Conservation (phyloP, 2,888 invertebrate species). For the Chrysolina oricalcia region DNA sequence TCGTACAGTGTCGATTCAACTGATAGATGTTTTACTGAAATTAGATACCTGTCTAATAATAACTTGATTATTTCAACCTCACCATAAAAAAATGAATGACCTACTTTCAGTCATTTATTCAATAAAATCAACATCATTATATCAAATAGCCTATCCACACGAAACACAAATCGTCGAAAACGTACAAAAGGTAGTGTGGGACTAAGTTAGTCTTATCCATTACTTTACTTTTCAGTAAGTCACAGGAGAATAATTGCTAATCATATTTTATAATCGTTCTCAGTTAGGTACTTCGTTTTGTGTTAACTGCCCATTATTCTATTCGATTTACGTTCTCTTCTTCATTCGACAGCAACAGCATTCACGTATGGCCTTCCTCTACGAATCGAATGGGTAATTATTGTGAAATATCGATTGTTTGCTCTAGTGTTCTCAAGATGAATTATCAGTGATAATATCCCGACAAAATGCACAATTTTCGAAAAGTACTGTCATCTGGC, state of each 20-base stretch:
- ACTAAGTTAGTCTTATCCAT: neutral
- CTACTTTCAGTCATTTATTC: neutral
- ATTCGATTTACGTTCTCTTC: neutral
- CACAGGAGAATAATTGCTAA: neutral
- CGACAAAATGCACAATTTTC: no score
- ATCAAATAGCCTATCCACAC: neutral
- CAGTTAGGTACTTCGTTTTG: neutral
- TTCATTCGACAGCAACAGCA: neutral
- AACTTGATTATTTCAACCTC: no score
- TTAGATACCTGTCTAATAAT: no score
- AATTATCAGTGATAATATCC: no score
- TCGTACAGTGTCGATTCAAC: no score
- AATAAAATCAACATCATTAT: neutral
- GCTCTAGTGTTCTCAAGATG: neutral
- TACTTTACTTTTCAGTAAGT: neutral
- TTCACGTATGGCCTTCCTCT: slow-evolving; percentile 9
- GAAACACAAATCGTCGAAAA: neutral
- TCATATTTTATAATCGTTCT: neutral
- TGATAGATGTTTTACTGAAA: no score
- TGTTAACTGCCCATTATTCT: slow-evolving; percentile 1
- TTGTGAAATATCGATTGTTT: neutral
- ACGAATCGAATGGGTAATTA: neutral
- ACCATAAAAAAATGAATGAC: neutral
- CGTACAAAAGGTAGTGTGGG: no score
- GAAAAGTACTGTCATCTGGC: no score